Conservation (phyloP, 2,888 invertebrate species). For the Cynaeus angustus region DNA sequence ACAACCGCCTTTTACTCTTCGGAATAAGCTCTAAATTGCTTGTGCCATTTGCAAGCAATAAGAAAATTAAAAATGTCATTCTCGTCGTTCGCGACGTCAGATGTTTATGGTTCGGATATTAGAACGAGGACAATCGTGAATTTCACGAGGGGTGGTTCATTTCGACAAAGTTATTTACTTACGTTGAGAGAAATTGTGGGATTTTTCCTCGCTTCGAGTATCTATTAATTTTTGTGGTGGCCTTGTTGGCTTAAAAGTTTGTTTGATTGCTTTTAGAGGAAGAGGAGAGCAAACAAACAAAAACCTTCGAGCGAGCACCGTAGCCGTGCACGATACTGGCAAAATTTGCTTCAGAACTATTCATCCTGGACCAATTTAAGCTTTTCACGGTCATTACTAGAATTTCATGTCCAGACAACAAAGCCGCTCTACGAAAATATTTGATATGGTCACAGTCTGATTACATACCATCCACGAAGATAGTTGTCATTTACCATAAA, state of each 20-base stretch:
- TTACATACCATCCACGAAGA: constrained; percentile 7
- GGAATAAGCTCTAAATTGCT: constrained; percentile 50
- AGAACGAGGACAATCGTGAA: constrained; percentile 23
- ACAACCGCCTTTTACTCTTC: constrained; percentile 53
- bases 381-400: constrained; percentile 8
- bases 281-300: too few species aligned
- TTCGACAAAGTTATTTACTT: not conserved
- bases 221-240: too few species aligned
- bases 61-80: constrained; percentile 53
- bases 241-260: too few species aligned
- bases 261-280: too few species aligned
- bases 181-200: too few species aligned
- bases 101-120: constrained; percentile 36
- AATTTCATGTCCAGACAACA: not conserved
- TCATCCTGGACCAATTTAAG: not conserved
- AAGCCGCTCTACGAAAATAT: constrained; percentile 1
- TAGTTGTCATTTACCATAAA: constrained; percentile 20
- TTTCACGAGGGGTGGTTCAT: constrained; percentile 4
- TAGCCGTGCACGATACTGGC: too few species aligned
- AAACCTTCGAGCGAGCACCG: too few species aligned
- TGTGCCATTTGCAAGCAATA: constrained; percentile 52
- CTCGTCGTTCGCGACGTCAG: constrained; percentile 28
- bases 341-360: not conserved
- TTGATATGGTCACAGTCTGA: constrained; percentile 12
- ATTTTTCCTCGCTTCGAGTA: too few species aligned